These are phyloP conservation scores for Trichoplusia ni DNA, from an alignment of 1,140 invertebrate genomes.

Conservation along the genomic window DNA sequence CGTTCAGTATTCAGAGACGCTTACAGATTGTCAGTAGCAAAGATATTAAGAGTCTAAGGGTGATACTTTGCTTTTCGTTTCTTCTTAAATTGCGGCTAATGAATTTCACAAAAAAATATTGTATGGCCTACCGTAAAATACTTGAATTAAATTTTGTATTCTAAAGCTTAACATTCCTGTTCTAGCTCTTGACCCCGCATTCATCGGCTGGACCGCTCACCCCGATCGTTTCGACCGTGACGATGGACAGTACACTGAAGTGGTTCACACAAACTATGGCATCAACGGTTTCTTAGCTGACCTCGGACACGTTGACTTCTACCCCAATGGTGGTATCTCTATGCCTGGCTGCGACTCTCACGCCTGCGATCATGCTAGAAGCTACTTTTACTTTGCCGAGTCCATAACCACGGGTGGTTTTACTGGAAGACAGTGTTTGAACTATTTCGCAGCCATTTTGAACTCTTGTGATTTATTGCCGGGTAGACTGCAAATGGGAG, in stretches of 20 bases:
- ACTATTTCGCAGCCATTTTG: constrained; percentile 51
- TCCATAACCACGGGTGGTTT: constrained; percentile 57
- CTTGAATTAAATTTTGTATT: no score
- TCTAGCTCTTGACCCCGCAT: constrained; percentile 80
- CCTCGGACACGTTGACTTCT: constrained; percentile 85
- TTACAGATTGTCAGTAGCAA: no score
- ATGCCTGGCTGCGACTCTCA: constrained; percentile 85
- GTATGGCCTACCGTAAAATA: no score
- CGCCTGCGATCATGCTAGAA: constrained; percentile 57
- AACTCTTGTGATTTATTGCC: constrained; percentile 43
- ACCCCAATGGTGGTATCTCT: constrained; percentile 83
- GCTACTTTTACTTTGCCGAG: constrained; percentile 60
- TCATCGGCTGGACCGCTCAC: constrained; percentile 67
- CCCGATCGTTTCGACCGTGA: constrained; percentile 78
- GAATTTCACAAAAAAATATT: no score
- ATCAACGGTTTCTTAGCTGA: constrained; percentile 69
- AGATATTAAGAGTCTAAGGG: no score
- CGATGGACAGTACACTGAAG: constrained; percentile 83
- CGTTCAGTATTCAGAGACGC: no score
- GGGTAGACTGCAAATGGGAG: constrained; percentile 54
- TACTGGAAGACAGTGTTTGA: constrained; percentile 53
- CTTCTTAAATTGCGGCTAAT: no score
- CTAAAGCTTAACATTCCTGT: no score
- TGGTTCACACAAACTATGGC: constrained; percentile 84
- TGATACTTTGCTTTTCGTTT: no score